Conservation (phyloP, 2,113 vertebrate species). For the Sarotherodon lohbergeri region DNA sequence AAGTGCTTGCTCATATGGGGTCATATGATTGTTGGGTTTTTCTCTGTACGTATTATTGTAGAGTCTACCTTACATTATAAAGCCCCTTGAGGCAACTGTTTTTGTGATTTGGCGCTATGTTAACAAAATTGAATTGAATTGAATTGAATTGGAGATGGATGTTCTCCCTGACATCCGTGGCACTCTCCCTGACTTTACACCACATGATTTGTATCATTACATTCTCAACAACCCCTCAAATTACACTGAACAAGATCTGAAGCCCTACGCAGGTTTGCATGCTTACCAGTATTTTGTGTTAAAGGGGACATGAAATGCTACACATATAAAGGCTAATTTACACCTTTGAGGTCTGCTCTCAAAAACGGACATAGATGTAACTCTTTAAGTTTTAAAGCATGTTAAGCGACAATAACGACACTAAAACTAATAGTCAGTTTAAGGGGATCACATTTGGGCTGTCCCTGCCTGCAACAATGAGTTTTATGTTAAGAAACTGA, state of each 20-base stretch:
- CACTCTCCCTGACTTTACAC: background rate
- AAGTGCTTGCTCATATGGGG: too few relatives aligned
- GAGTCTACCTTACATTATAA: too few relatives aligned
- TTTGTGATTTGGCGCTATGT: fast-evolving
- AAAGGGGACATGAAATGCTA: background rate
- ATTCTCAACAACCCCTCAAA: background rate
- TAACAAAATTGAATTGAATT: fast-evolving
- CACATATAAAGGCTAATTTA: background rate
- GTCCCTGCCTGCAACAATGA: background rate
- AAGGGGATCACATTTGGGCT: background rate
- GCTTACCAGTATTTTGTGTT: background rate
- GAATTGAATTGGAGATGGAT: background rate
- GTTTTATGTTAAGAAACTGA: background rate
- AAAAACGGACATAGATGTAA: background rate
- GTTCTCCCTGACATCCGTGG: fast-evolving
- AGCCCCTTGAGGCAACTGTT: too few relatives aligned
- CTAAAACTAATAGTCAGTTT: background rate
- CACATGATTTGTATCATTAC: fast-evolving
- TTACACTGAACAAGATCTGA: background rate
- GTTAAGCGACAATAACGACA: background rate
- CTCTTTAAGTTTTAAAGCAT: background rate
- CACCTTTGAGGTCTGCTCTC: fast-evolving
- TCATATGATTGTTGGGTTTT: too few relatives aligned
- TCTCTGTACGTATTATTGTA: too few relatives aligned
- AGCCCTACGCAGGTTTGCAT: background rate